Evolutionary conservation across 2,888 invertebrate genomes (phyloP).

Genomic region (Drosophila putrida): DNA sequence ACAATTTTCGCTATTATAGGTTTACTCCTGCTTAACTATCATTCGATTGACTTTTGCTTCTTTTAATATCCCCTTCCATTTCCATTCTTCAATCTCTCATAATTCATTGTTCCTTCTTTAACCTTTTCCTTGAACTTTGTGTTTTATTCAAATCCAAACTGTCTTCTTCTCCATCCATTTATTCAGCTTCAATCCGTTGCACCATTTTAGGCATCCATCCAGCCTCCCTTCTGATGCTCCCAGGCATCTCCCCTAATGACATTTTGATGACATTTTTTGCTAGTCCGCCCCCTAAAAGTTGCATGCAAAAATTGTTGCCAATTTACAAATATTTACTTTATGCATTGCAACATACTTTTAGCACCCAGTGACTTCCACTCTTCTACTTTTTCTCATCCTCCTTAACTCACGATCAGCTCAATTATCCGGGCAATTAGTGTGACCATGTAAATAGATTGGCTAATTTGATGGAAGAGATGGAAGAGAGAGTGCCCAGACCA

Average conservation of each 20-base stretch:
- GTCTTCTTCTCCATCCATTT: background rate
- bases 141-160: background rate
- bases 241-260: constrained; percentile 52
- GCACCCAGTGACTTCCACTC: background rate
- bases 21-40: too few species aligned
- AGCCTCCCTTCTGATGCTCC: background rate
- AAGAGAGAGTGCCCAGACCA: constrained; percentile 21
- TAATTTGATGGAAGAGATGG: constrained; percentile 49
- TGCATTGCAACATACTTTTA: constrained; percentile 30
- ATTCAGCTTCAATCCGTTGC: background rate
- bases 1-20: too few species aligned
- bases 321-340: constrained; percentile 29
- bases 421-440: constrained; percentile 67
- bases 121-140: background rate
- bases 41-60: too few species aligned
- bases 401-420: constrained; percentile 26
- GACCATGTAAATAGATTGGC: constrained; percentile 67
- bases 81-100: background rate
- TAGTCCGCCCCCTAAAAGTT: constrained; percentile 6
- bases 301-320: constrained; percentile 32
- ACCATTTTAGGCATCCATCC: background rate
- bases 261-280: constrained; percentile 73
- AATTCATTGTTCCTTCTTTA: background rate
- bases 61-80: background rate
- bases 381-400: background rate